Evolutionary conservation across 2,797 vertebrate genomes (phyloP), one percentile per base, ranked within the genome.

Genomic region (Naso thynnoides): DNA sequence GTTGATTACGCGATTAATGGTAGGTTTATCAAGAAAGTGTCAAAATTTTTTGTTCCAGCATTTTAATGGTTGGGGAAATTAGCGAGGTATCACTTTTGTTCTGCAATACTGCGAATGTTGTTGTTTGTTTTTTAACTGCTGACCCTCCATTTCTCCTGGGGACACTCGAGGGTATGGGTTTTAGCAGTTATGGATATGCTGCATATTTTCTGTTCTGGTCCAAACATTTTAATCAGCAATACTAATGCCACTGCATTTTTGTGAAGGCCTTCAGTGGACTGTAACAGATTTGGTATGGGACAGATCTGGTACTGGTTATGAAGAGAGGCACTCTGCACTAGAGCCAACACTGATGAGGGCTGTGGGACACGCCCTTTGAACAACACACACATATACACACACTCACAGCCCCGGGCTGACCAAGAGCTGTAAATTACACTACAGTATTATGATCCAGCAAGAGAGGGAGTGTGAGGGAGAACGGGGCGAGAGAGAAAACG

Each of bases 311-410:
- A 53, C 52, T 89, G 65, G 85, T 91, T 88, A 88, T 77, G 65
- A 72, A 71, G 71, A 90, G 71, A 85, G 70, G 70, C 54, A 3
- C 73, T 70, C 67, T 72, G 70, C 66, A 76, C 66, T 45, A 47
- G 36, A 87, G 85, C 86, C 86, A 90, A 71, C 75, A 33, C 60
- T 85, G 87, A 89, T 85, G 87, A 88, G 76, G 65, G 58, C 73
- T 81, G 72, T 53, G 80, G 87, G 76, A 86, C 85, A 91, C 88
- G 26, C 84, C 88, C 90, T 84, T 89, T 77, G 79, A 79, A 79
- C 49, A 77, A 85, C 59, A 88, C 78, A 76, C 76, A 76, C 71
- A 74, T 70, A 74, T 52, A 62, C 57, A 73, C 27, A 73, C 64
- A 73, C 21, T 72, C 52, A 64, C 1, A 77, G 55, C 73, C 66